Base-by-base conservation (phyloP, 2,888 invertebrate species). In the Diachrysia chrysitis region DNA sequence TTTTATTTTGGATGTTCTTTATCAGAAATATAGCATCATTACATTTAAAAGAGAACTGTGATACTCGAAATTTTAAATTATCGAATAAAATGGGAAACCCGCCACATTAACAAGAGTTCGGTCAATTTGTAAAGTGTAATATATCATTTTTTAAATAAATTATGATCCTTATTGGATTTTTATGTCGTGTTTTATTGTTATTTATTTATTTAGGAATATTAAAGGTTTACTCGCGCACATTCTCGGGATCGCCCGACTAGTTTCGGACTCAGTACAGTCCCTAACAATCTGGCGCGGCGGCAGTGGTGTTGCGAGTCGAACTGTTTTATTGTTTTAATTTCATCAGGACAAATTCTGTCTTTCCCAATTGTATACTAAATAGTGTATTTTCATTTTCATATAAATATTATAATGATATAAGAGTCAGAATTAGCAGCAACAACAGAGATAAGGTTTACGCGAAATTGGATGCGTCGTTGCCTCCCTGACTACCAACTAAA, bases 81-180 rank as follows among this genome's bases (percentile, higher is more conserved):
- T 77, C 71, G 60, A 71, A 71, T 81, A 71, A 61, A 77, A 80
- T 76, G 77, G 71, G 65, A 68, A 57, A 85, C 87, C 89, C 84
- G 89, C 87, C 90, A 86, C 88, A 87, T 89, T 90, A 89, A 87
- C 82, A 87, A 83, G 85, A 87, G 89, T 88, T 88, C 81, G 89
- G 93, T 94, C 93, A 93, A 94, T 93, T n/a, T 95, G 95, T 94
- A 94, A 93, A 94, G 92, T 95, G 95, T 95, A 94, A 89, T 87
- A 94, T 93, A 94, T 90, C 85, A 90, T 92, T 94, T 94, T 93
- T 82, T 91, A 90, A 94, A 94, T 95, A 94, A 95, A 95, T 93
- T 90, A 93, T 92, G 87, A 89, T 94, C 94, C 94, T 92, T 94
- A 87, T 94, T 94, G 94, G 95, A 92, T 93, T 92, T 92, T 91